Conservation (phyloP, 30 jellyfish, hydroid and myxozoan genomes). For the Aurelia aurita complex sp. Pacific region DNA sequence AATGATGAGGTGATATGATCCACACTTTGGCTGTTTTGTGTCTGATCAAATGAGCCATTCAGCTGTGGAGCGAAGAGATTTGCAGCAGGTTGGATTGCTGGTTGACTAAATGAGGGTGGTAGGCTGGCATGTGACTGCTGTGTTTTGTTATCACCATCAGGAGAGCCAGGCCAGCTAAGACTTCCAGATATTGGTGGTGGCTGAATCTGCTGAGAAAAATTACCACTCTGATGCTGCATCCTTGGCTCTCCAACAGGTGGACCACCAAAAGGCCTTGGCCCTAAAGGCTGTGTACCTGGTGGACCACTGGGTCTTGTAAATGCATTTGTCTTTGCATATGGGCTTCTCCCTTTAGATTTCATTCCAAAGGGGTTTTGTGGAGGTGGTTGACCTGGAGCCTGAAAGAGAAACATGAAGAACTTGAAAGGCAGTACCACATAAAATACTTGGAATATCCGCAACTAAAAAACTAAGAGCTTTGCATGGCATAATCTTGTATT, state of each 20-base stretch:
- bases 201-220: not conserved
- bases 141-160: not conserved
- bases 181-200: slow-evolving; percentile 11
- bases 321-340: slow-evolving; percentile 26
- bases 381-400: not conserved
- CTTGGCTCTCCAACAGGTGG: not conserved
- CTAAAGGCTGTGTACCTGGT: not conserved
- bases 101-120: slow-evolving; percentile 1
- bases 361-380: slow-evolving; percentile 36
- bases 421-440: not conserved
- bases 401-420: too few species aligned
- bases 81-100: not conserved
- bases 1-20: too few species aligned
- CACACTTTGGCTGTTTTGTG: not conserved
- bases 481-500: not conserved
- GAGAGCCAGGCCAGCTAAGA: slow-evolving; percentile 52
- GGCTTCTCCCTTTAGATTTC: slow-evolving; percentile 31
- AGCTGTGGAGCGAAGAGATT: not conserved
- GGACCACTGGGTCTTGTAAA: not conserved
- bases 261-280: not conserved
- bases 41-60: slow-evolving; percentile 6
- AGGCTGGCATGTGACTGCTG: slow-evolving; percentile 6
- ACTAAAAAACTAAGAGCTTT: not conserved
- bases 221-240: not conserved
- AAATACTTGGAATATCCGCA: not conserved